phyloP scores from a whole-genome alignment of 2,888 invertebrate genomes.

The Scaeva pyrastri region DNA sequence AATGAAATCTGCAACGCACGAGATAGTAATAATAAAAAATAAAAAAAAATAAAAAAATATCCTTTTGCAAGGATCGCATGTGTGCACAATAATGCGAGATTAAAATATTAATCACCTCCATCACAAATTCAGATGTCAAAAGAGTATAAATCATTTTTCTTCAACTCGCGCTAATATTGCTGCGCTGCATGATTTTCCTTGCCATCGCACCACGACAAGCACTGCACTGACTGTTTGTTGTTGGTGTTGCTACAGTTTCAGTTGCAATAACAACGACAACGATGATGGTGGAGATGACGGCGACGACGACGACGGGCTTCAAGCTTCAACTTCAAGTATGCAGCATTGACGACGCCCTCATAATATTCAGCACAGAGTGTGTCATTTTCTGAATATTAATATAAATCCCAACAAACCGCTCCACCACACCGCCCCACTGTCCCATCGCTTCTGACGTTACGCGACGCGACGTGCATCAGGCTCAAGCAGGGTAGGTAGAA shows the following conservation, averaged over 20 bases:
- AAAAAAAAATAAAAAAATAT: background rate
- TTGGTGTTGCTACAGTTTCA: background rate
- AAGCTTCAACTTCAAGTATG: conserved; percentile 26
- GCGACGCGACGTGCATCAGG: conserved; percentile 4
- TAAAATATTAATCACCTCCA: conserved; percentile 75
- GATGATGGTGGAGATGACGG: no score
- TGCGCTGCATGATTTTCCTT: conserved; percentile 47
- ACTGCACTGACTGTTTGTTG: background rate
- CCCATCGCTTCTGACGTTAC: background rate
- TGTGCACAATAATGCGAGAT: conserved; percentile 63
- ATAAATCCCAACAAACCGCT: conserved; percentile 4
- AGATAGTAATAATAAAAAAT: conserved; percentile 13
- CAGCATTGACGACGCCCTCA: conserved; percentile 31
- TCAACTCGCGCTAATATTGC: conserved; percentile 60
- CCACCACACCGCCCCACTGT: no score
- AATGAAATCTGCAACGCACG: conserved; percentile 26
- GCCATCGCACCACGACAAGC: background rate
- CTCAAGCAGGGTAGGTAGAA: no score
- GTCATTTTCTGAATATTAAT: conserved; percentile 58
- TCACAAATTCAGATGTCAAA: conserved; percentile 73
- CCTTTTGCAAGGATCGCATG: conserved; percentile 16
- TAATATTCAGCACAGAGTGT: conserved; percentile 32
- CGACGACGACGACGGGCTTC: no score
- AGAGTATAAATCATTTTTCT: conserved; percentile 67
- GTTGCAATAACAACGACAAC: conserved; percentile 2